Conservation (phyloP, 1,140 invertebrate genomes). For the roundworm (Caenorhabditis elegans) region DNA sequence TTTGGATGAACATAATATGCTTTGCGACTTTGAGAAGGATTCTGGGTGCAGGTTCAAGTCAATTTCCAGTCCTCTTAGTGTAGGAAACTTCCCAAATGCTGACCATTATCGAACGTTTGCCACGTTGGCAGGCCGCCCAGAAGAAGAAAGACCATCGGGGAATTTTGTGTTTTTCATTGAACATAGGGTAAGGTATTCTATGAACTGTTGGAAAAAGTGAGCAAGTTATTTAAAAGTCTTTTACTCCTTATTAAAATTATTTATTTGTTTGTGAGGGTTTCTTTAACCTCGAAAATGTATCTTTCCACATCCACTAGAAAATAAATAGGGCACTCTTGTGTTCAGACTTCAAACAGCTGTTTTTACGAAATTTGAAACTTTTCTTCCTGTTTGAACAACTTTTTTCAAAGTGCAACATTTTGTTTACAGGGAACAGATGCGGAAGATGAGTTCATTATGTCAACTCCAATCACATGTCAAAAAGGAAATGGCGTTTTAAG, state of each 20-base stretch:
- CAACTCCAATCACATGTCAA: conserved; percentile 39
- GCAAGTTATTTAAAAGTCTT: no score
- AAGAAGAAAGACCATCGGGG: neutral
- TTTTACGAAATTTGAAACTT: conserved; percentile 20
- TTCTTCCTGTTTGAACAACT: neutral
- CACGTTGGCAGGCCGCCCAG: conserved; percentile 1
- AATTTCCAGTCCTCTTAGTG: neutral
- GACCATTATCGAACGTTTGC: conserved; percentile 26
- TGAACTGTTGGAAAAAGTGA: neutral
- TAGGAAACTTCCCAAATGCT: conserved; percentile 17
- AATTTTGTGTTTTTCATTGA: conserved; percentile 38
- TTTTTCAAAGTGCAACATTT: neutral
- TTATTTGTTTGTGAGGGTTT: no score
- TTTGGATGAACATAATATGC: neutral
- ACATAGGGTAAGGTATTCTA: neutral
- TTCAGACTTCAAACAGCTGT: neutral
- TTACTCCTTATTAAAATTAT: no score
- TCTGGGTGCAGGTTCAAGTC: conserved; percentile 4
- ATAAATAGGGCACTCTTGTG: neutral
- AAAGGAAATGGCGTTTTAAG: conserved; percentile 40
- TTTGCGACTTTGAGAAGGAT: conserved; percentile 5
- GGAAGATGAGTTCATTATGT: conserved; percentile 37
- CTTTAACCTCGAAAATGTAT: no score
- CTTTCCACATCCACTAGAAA: neutral
- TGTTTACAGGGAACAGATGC: conserved; percentile 26